Conservation (phyloP, 2,113 vertebrate species). For the Mirza zaza region DNA sequence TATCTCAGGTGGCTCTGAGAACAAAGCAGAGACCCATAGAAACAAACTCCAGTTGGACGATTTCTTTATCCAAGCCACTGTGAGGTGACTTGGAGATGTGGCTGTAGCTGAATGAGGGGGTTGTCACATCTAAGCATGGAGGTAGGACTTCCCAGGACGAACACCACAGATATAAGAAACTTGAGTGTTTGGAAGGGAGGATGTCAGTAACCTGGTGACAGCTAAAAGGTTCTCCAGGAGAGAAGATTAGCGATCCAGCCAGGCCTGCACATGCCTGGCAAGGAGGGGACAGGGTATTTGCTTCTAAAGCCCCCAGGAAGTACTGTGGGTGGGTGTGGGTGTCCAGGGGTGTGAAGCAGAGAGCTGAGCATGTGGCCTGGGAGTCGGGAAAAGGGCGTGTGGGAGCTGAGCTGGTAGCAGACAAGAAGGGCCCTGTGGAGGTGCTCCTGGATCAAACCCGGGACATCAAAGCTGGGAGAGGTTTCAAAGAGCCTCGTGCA, state of each 20-base stretch:
- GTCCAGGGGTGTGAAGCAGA: not conserved
- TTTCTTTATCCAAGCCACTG: not conserved
- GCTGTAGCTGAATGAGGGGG: not conserved
- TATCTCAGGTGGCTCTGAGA: not conserved
- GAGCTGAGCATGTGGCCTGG: slow-evolving; percentile 11
- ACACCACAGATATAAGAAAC: not conserved
- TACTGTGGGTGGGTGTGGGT: too few relatives aligned
- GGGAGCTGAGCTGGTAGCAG: not conserved
- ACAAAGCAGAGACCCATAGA: slow-evolving; percentile 32
- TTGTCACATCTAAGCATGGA: not conserved
- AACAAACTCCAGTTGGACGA: not conserved
- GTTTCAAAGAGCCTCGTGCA: not conserved
- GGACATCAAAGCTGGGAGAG: not conserved
- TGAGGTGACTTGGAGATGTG: not conserved
- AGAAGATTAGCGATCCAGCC: not conserved
- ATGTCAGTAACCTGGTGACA: not conserved
- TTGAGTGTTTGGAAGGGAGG: not conserved
- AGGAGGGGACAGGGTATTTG: not conserved
- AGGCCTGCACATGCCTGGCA: not conserved
- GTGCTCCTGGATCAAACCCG: not conserved
- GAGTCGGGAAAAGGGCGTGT: not conserved
- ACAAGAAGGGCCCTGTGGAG: not conserved
- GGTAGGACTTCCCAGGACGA: not conserved
- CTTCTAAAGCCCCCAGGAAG: not conserved
- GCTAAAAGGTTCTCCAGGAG: not conserved